phyloP scores from a whole-genome alignment of 1,140 invertebrate species.

The Drosophila oshimai region DNA sequence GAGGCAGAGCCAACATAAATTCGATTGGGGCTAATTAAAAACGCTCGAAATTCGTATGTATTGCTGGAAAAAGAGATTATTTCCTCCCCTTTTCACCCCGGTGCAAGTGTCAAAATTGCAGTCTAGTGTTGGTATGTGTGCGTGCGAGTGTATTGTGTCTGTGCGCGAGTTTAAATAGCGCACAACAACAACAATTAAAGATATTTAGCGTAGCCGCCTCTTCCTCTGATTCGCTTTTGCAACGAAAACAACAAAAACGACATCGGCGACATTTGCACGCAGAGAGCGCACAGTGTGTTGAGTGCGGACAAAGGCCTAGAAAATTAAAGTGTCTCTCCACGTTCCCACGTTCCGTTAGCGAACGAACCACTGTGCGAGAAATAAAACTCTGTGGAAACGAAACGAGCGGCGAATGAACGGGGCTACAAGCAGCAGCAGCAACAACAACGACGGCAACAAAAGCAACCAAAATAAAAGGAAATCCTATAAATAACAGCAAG shows the following conservation, averaged over 20 bases:
- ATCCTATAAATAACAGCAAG: constrained; percentile 68
- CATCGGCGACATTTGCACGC: constrained; percentile 64
- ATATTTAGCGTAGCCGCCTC: constrained; percentile 61
- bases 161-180: constrained; percentile 49
- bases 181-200: constrained; percentile 57
- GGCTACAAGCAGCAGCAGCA: constrained; percentile 18
- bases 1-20: constrained; percentile 1
- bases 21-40: background rate
- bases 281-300: constrained; percentile 48
- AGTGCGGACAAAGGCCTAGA: background rate
- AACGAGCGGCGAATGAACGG: constrained; percentile 41
- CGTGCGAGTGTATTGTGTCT: constrained; percentile 13
- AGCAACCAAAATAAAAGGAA: constrained; percentile 48
- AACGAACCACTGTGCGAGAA: constrained; percentile 50
- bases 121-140: background rate
- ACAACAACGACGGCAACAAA: constrained; percentile 34
- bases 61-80: constrained; percentile 2
- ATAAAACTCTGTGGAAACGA: constrained; percentile 63
- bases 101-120: constrained; percentile 60
- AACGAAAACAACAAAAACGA: constrained; percentile 23
- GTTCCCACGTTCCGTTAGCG: background rate
- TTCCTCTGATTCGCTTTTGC: constrained; percentile 38
- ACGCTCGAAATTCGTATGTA: constrained; percentile 16
- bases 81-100: constrained; percentile 5
- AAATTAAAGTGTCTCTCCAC: background rate